A percentile compares a stretch with the other conserved stretches of the same genome.
phyloP scores from a whole-genome alignment of 2,888 invertebrate genomes.

The Callinectes sapidus region DNA sequence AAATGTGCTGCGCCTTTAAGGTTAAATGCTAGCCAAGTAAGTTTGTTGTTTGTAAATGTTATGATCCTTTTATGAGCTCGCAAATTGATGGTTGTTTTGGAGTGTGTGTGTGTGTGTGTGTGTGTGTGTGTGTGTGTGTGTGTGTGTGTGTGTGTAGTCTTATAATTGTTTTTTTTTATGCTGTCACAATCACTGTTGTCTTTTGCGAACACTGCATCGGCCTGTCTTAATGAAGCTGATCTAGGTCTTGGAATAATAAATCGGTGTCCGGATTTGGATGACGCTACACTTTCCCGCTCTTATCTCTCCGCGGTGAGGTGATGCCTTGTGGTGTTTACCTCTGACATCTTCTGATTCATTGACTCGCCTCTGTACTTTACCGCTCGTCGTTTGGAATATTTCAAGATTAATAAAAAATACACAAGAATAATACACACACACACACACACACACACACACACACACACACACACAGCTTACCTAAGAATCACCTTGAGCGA shows the following conservation, averaged over 20 bases:
- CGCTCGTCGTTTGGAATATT: not conserved
- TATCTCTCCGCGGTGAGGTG: not conserved
- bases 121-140: too few relatives aligned
- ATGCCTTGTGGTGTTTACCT: not conserved
- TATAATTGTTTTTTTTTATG: not conserved
- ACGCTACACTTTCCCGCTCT: not conserved
- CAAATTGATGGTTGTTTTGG: not conserved
- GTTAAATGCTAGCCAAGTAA: not conserved
- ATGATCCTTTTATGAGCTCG: not conserved
- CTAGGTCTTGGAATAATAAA: not conserved
- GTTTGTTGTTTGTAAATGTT: not conserved
- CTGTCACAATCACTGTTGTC: not conserved
- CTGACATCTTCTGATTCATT: not conserved
- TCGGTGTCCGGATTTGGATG: not conserved
- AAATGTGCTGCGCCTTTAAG: not conserved
- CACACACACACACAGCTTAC: not conserved
- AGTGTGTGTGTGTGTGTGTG: too few relatives aligned
- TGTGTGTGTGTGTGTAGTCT: not conserved
- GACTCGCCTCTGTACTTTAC: not conserved
- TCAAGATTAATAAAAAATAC: not conserved
- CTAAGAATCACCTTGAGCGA: not conserved
- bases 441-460: slow-evolving; percentile 17
- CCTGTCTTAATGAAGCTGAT: not conserved
- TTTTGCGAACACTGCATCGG: not conserved
- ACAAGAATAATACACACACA: not conserved